Conservation (phyloP, 2,888 invertebrate species). For the Aspidiotus destructor region DNA sequence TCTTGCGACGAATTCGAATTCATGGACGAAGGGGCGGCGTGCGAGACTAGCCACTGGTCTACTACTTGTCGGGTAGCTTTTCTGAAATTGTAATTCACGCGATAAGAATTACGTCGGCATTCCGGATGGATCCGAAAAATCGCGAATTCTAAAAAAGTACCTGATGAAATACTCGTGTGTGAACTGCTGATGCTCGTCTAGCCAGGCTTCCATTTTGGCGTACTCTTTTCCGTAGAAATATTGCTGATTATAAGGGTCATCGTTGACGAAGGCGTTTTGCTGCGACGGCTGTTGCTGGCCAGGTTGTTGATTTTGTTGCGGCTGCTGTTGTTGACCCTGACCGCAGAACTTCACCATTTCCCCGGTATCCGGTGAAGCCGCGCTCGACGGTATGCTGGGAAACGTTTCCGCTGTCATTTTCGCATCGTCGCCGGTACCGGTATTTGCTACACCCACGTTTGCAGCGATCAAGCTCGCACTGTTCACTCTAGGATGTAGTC, state of each 20-base stretch:
- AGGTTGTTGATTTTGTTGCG: too few relatives aligned
- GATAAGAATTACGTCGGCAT: not conserved
- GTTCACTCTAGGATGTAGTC: constrained; percentile 62
- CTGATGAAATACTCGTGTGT: constrained; percentile 89
- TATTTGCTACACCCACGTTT: constrained; percentile 48
- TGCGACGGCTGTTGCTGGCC: constrained; percentile 9
- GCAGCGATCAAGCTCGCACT: constrained; percentile 53
- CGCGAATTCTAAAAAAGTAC: constrained; percentile 44
- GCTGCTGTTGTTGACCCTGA: constrained; percentile 2
- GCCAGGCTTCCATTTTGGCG: constrained; percentile 86
- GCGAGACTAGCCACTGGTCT: constrained; percentile 84
- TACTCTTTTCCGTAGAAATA: constrained; percentile 70
- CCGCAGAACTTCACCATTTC: constrained; percentile 28
- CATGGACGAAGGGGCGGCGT: constrained; percentile 51
- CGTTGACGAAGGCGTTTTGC: constrained; percentile 15
- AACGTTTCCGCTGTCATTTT: constrained; percentile 41
- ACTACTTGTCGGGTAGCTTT: constrained; percentile 88
- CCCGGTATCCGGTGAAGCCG: constrained; percentile 45
- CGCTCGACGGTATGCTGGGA: constrained; percentile 40
- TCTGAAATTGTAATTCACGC: constrained; percentile 47
- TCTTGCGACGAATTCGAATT: constrained; percentile 33
- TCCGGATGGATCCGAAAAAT: too few relatives aligned
- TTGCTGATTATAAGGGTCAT: constrained; percentile 43
- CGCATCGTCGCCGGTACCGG: constrained; percentile 48
- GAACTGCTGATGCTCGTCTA: constrained; percentile 93